Evolutionary conservation across 2,888 invertebrate species (phyloP), one percentile per base, ranked within the genome.

Genomic region (Diarsia dahlii): DNA sequence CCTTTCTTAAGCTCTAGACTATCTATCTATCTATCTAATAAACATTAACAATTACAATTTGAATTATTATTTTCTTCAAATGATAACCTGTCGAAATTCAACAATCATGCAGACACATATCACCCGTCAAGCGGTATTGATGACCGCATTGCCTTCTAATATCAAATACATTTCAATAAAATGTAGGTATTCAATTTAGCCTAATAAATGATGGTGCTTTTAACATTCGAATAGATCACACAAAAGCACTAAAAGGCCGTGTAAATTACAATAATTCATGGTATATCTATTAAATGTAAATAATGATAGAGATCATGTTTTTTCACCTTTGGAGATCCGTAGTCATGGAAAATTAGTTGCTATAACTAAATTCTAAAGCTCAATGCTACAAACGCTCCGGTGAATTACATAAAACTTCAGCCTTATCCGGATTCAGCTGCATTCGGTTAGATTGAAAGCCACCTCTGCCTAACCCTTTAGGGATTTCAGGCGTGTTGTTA

Each of bases 161-260:
- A 71, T 12, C 18, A 39, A 45, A 71, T 15, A 28, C 45, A 23
- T 63, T 71, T 20, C 28, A 46, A 56, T 18, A n/a, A 63, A 45
- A 63, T 20, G 18, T 56, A 64, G n/a, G 12, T 73, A 76, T 76
- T 79, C 28, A 82, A 68, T 65, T 23, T 58, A 64, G n/a, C n/a
- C 10, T 1, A 20, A 23, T 79, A 74, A 62, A 71, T 72, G 34
- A 54, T 50, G 3, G 8, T 20, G 78, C 78, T 78, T 81, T 78
- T 78, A 83, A 60, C 63, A 54, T 68, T 28, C 12, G 13, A 54
- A 50, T 58, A 50, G 6, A 68, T 60, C 23, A 28, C 23, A 81
- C 78, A 78, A 81, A 52, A 45, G 66, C 34, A 52, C 46, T 48
- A 64, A 78, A 83, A 70, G 73, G 67, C 73, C n/a, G 62, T 34